Percentiles rank a stretch among this genome's conserved stretches.
phyloP scores from a whole-genome alignment of 1,140 invertebrate genomes.

The Bicyclus anynana region DNA sequence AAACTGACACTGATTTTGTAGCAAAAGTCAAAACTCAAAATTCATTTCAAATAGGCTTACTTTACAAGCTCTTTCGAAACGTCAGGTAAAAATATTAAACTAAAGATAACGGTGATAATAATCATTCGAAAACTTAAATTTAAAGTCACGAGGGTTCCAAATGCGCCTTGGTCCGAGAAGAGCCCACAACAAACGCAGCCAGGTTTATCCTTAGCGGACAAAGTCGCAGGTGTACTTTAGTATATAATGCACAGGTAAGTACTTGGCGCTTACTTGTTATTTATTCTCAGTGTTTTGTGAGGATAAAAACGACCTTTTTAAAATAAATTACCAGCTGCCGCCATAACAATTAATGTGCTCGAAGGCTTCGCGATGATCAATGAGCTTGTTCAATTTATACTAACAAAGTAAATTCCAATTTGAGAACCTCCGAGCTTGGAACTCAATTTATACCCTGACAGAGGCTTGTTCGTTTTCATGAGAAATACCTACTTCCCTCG shows the following conservation, averaged over 20 bases:
- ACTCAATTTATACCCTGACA: slow-evolving; percentile 26
- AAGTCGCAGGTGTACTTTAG: neutral
- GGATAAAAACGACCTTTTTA: neutral
- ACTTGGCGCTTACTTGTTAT: neutral
- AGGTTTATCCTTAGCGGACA: too few relatives aligned
- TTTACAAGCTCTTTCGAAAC: too few relatives aligned
- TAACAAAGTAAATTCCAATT: slow-evolving; percentile 30
- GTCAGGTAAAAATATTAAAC: too few relatives aligned
- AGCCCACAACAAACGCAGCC: too few relatives aligned
- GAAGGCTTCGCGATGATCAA: slow-evolving; percentile 16
- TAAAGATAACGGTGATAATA: too few relatives aligned
- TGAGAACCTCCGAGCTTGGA: slow-evolving; percentile 10
- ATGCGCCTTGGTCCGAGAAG: too few relatives aligned
- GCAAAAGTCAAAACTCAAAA: too few relatives aligned
- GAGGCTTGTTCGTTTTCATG: slow-evolving; percentile 14
- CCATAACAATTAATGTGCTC: slow-evolving; percentile 13
- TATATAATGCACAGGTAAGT: too few relatives aligned
- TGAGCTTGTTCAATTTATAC: slow-evolving; percentile 28
- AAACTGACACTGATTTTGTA: too few relatives aligned
- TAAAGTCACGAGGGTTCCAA: too few relatives aligned
- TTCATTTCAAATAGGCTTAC: too few relatives aligned
- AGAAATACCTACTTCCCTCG: slow-evolving; percentile 14
- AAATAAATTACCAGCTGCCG: neutral
- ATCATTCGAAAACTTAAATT: too few relatives aligned
- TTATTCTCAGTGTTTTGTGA: neutral